phyloP scores from a whole-genome alignment of 2,797 vertebrate species.

The Etheostoma nigrum region DNA sequence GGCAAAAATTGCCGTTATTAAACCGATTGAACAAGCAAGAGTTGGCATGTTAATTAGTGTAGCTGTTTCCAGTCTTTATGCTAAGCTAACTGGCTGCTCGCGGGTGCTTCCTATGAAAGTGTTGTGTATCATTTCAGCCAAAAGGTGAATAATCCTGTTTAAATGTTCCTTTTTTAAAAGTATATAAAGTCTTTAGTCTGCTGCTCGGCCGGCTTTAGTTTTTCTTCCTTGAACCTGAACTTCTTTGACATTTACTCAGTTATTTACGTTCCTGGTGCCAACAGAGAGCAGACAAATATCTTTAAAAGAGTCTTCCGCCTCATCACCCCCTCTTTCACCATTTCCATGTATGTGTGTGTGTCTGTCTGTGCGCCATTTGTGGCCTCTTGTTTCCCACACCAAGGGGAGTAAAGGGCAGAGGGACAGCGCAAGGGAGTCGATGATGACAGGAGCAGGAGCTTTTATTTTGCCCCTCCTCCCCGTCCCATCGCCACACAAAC shows the following conservation, averaged over 20 bases:
- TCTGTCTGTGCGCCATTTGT: slow-evolving; percentile 41
- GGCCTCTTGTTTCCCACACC: slow-evolving; percentile 53
- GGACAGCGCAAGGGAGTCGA: slow-evolving; percentile 38
- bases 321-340: slow-evolving; percentile 19
- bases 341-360: slow-evolving; percentile 34
- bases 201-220: slow-evolving; percentile 8
- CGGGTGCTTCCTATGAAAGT: too few relatives aligned
- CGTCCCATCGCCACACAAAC: slow-evolving; percentile 65
- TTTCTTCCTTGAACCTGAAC: slow-evolving; percentile 33
- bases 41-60: too few relatives aligned
- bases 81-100: neutral
- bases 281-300: slow-evolving; percentile 39
- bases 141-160: too few relatives aligned
- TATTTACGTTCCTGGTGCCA: slow-evolving; percentile 43
- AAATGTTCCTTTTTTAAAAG: too few relatives aligned
- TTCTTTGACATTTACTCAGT: slow-evolving; percentile 52
- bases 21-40: too few relatives aligned
- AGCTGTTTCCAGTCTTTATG: neutral
- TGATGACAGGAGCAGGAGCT: slow-evolving; percentile 67
- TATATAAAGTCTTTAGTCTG: neutral
- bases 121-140: neutral
- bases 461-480: slow-evolving; percentile 63
- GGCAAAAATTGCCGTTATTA: too few relatives aligned
- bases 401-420: slow-evolving; percentile 46
- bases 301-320: slow-evolving; percentile 2